Evolutionary conservation across 2,113 vertebrate genomes (phyloP).

Genomic region (Tragelaphus buxtoni): DNA sequence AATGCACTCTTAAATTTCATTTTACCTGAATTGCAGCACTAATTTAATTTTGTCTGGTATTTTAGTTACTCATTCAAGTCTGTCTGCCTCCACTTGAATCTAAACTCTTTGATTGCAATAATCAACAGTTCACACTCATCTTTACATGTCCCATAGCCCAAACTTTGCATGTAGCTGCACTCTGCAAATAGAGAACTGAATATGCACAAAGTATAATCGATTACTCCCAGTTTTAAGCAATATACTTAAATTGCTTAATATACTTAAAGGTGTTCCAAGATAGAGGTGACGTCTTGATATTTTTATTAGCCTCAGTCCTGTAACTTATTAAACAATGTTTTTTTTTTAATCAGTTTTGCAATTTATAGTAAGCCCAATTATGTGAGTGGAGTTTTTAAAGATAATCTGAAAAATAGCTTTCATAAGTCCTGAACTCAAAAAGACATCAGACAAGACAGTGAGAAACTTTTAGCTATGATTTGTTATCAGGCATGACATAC

Average conservation of each 20-base stretch:
- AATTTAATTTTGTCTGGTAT: slow-evolving; percentile 38
- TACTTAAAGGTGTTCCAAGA: neutral
- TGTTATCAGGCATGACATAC: neutral
- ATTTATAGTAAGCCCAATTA: slow-evolving; percentile 19
- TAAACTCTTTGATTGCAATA: slow-evolving; percentile 38
- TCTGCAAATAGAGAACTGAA: neutral
- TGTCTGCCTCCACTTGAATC: neutral
- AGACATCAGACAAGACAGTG: neutral
- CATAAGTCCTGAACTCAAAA: neutral
- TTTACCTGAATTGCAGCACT: slow-evolving; percentile 35
- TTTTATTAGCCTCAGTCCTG: neutral
- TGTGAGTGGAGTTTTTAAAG: neutral
- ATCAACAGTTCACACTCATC: slow-evolving; percentile 3
- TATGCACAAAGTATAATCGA: neutral
- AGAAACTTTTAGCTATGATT: neutral
- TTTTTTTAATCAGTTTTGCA: neutral
- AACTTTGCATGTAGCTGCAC: neutral
- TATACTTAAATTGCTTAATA: neutral
- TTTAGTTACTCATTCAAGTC: slow-evolving; percentile 41
- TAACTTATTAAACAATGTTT: neutral
- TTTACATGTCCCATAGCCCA: neutral
- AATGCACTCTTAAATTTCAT: neutral
- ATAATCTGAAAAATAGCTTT: slow-evolving; percentile 16
- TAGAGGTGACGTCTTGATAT: neutral
- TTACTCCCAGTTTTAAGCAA: neutral